Conservation (phyloP, 2,888 invertebrate genomes). For the Gortyna flavago region DNA sequence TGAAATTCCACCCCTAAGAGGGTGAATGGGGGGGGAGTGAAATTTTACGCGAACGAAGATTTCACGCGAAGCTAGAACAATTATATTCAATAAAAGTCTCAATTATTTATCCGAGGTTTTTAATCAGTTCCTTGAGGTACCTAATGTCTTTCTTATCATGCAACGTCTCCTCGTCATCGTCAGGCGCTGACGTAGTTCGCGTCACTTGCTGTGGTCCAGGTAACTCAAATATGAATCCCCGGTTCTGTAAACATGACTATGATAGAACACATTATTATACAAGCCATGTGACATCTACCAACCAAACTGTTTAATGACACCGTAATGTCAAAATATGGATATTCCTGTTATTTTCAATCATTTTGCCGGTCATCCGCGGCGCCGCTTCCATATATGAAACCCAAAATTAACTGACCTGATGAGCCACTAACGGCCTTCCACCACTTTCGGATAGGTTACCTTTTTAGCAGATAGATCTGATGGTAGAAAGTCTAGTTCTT, state of each 20-base stretch:
- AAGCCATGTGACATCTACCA: not conserved
- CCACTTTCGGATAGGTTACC: not conserved
- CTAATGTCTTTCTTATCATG: slow-evolving; percentile 81
- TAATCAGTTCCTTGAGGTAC: slow-evolving; percentile 84
- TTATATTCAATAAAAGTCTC: slow-evolving; percentile 51
- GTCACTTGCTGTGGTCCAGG: slow-evolving; percentile 68
- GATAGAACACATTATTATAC: not conserved
- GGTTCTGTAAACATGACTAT: slow-evolving; percentile 70
- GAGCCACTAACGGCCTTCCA: not conserved
- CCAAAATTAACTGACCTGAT: not conserved
- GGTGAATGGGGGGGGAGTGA: no score
- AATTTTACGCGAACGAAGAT: no score
- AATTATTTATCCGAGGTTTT: slow-evolving; percentile 81
- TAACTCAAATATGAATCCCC: slow-evolving; percentile 75
- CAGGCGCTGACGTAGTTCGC: slow-evolving; percentile 60
- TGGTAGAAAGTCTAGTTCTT: not conserved
- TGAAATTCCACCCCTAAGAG: no score
- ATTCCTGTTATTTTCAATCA: not conserved
- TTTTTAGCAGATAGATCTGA: not conserved
- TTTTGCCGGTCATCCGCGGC: not conserved
- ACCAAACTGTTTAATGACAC: not conserved
- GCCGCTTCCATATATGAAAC: not conserved
- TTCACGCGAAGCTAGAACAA: no score
- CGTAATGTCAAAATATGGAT: not conserved
- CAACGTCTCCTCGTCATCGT: slow-evolving; percentile 76